These are phyloP conservation scores for Neoseiulus cucumeris DNA, from an alignment of 1,140 invertebrate genomes.

Conservation along the genomic window DNA sequence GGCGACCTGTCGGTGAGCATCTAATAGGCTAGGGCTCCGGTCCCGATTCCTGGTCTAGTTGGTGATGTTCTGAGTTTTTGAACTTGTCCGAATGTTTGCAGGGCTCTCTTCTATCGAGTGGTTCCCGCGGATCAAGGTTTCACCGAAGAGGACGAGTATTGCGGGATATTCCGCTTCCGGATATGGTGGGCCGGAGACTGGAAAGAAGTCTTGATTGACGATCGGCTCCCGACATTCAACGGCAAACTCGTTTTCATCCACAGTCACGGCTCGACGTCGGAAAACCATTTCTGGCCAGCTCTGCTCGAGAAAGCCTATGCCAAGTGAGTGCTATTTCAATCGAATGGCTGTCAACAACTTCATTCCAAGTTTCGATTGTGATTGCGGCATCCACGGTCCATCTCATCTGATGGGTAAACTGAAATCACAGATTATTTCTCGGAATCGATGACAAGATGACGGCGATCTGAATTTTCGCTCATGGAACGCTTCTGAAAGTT, in stretches of 20 bases:
- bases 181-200: conserved; percentile 90
- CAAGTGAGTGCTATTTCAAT: conserved; percentile 46
- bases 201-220: conserved; percentile 87
- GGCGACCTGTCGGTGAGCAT: conserved; percentile 8
- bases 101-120: conserved; percentile 79
- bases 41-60: not conserved
- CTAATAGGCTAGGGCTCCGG: not conserved
- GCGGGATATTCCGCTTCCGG: conserved; percentile 72
- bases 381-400: too few species aligned
- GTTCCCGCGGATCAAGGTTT: conserved; percentile 85
- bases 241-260: conserved; percentile 79
- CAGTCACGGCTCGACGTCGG: conserved; percentile 38
- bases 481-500: too few species aligned
- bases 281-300: conserved; percentile 82
- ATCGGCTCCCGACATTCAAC: conserved; percentile 77
- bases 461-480: too few species aligned
- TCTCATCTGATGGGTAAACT: too few species aligned
- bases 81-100: conserved; percentile 32
- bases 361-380: conserved; percentile 17
- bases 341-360: not conserved
- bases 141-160: conserved; percentile 26
- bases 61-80: not conserved
- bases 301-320: conserved; percentile 95
- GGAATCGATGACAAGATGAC: too few species aligned
- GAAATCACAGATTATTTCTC: too few species aligned